Conservation (phyloP, 2,113 vertebrate species). For the Eolophus roseicapilla region DNA sequence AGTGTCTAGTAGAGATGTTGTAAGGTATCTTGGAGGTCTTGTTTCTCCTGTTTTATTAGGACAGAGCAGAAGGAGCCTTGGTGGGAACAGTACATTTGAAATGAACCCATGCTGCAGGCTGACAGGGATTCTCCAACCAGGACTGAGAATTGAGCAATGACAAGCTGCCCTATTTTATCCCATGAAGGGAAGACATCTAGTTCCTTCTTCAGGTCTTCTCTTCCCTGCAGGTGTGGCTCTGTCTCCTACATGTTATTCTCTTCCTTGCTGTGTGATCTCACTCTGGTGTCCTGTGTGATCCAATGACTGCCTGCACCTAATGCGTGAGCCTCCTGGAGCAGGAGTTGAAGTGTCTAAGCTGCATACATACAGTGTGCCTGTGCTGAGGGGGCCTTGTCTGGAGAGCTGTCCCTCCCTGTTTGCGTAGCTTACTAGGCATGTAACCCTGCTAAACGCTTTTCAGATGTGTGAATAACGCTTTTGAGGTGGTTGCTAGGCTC, state of each 20-base stretch:
- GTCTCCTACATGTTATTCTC: not conserved
- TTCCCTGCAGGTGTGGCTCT: not conserved
- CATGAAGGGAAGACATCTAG: not conserved
- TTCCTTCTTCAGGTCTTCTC: not conserved
- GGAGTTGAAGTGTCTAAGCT: not conserved
- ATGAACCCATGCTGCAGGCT: not conserved
- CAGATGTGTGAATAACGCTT: not conserved
- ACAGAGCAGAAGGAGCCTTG: not conserved
- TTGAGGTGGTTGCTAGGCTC: constrained; percentile 42
- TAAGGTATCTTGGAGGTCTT: not conserved
- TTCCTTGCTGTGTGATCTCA: accelerated
- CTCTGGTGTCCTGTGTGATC: not conserved
- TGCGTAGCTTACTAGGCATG: accelerated
- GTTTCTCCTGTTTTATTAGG: not conserved
- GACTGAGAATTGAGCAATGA: not conserved
- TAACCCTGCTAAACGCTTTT: not conserved
- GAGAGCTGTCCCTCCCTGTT: not conserved
- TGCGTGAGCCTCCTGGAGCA: not conserved
- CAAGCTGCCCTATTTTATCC: not conserved
- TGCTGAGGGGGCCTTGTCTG: not conserved
- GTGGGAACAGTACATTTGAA: not conserved
- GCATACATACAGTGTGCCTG: accelerated
- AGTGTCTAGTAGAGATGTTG: not conserved
- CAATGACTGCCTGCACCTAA: accelerated
- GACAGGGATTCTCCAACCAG: not conserved